These are phyloP conservation scores for Colinus virginianus DNA, from an alignment of 2,113 vertebrate genomes.

Conservation along the genomic window DNA sequence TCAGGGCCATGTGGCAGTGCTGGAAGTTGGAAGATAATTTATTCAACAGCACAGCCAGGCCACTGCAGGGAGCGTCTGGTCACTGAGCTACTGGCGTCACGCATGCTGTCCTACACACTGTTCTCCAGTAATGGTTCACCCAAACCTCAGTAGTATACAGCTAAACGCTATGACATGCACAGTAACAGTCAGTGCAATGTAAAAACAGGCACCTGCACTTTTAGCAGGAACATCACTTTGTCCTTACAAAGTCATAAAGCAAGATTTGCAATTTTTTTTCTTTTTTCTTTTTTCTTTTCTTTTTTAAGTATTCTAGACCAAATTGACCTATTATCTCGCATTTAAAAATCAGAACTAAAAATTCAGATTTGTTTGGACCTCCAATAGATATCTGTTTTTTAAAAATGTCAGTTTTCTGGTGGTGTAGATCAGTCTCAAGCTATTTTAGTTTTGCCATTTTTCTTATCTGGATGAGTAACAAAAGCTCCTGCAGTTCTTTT, in stretches of 20 bases:
- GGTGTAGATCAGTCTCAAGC: neutral
- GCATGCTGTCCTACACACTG: neutral
- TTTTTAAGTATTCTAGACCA: neutral
- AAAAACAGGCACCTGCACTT: neutral
- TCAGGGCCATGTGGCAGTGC: neutral
- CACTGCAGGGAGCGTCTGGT: neutral
- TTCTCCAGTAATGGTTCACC: neutral
- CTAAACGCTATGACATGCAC: neutral
- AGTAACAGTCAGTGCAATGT: neutral
- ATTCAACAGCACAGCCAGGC: neutral
- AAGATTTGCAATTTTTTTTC: neutral
- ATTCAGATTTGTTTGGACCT: neutral
- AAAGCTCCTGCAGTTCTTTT: neutral
- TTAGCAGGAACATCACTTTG: neutral
- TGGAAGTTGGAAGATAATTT: conserved; percentile 41
- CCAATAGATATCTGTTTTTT: neutral
- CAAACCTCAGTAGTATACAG: neutral
- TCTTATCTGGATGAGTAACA: neutral
- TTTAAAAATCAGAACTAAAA: neutral
- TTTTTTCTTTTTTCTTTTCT: neutral
- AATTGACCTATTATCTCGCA: neutral
- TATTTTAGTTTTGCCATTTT: neutral
- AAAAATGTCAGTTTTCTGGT: neutral
- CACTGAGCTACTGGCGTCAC: neutral
- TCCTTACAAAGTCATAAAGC: neutral